Evolutionary conservation across 2,888 invertebrate species (phyloP).

Genomic region (Taphrorychus bicolor): DNA sequence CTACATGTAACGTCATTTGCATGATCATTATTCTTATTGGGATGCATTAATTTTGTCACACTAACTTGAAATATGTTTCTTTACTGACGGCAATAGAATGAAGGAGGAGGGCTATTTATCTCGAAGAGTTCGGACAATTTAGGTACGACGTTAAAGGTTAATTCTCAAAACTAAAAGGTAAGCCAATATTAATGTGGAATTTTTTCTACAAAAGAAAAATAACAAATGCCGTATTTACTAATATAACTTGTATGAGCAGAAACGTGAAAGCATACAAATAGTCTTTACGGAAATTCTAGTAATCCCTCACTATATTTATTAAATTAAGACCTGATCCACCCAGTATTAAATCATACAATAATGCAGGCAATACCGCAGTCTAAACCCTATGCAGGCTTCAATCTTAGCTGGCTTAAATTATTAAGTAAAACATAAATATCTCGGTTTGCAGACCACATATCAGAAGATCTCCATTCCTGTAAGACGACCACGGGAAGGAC

Average conservation of each 20-base stretch:
- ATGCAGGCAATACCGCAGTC: slow-evolving; percentile 25
- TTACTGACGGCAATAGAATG: neutral
- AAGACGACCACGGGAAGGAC: slow-evolving; percentile 29
- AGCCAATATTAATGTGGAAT: no score
- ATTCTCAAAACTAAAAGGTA: no score
- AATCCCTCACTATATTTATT: neutral
- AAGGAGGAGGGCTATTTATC: neutral
- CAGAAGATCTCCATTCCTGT: slow-evolving; percentile 35
- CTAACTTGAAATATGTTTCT: slow-evolving; percentile 32
- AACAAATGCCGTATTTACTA: no score
- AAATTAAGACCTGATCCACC: neutral
- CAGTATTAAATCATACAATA: slow-evolving; percentile 21
- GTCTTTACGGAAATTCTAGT: neutral
- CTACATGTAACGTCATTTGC: slow-evolving; percentile 50
- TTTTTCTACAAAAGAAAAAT: no score
- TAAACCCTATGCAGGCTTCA: slow-evolving; percentile 26
- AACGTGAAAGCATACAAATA: no score
- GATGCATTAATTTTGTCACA: slow-evolving; percentile 40
- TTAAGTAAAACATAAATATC: slow-evolving; percentile 40
- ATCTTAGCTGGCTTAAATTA: slow-evolving; percentile 34
- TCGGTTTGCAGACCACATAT: slow-evolving; percentile 37
- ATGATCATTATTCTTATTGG: slow-evolving; percentile 47
- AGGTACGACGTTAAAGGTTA: no score
- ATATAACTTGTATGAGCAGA: neutral
- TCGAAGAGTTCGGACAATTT: neutral